Conservation (phyloP, 2,888 invertebrate species). For the Limenitis camilla region DNA sequence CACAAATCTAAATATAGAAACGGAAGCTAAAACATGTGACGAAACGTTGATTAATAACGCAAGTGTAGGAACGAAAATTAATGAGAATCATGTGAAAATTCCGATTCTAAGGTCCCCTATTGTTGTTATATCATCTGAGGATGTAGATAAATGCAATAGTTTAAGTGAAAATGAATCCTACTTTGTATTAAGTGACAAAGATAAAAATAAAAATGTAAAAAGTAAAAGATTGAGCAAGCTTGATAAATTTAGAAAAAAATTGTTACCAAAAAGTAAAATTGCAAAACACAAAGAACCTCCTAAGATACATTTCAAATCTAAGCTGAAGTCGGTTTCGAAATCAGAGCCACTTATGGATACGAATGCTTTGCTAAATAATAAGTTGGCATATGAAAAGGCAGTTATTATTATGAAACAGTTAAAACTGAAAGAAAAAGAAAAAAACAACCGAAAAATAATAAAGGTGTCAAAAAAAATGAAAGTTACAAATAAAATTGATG, state of each 20-base stretch:
- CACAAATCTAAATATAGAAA: no score
- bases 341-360: conserved; percentile 22
- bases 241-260: conserved; percentile 41
- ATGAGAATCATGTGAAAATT: no score
- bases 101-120: no score
- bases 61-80: no score
- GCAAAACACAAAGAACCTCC: conserved; percentile 24
- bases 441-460: conserved; percentile 5
- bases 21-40: no score
- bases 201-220: conserved; percentile 23
- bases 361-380: conserved; percentile 37
- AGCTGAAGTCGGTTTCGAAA: conserved; percentile 21
- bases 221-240: conserved; percentile 41
- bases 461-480: conserved; percentile 1
- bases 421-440: conserved; percentile 31
- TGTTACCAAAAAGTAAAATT: conserved; percentile 51
- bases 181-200: background rate
- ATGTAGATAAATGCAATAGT: background rate
- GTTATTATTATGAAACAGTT: conserved; percentile 47
- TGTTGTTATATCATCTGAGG: no score
- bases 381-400: conserved; percentile 51
- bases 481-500: background rate
- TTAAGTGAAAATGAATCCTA: background rate
- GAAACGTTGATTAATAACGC: no score
- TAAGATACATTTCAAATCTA: conserved; percentile 27